A percentile compares a stretch with the other conserved stretches of the same genome.
Evolutionary conservation across 2,888 invertebrate genomes (phyloP).

Genomic region (Sceliomorpha sp.): DNA sequence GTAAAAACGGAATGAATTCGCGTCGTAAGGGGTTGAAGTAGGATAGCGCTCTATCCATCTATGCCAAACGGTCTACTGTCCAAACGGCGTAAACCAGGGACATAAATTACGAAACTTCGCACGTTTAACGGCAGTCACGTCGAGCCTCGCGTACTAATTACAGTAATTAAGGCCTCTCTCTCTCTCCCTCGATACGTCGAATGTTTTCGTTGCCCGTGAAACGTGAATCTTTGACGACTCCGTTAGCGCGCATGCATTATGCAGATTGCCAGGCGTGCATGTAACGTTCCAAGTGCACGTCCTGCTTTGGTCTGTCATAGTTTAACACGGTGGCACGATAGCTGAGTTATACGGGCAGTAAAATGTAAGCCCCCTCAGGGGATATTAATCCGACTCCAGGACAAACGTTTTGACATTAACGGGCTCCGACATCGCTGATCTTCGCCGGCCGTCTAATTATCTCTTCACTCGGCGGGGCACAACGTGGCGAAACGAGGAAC

Average conservation of each 20-base stretch:
- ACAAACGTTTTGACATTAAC: constrained; percentile 36
- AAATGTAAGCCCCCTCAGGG: constrained; percentile 50
- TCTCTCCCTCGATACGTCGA: not conserved
- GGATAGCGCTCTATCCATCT: constrained; percentile 5
- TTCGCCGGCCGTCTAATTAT: constrained; percentile 61
- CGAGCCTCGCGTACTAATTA: constrained; percentile 2
- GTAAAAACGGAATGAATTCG: no score
- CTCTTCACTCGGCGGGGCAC: not conserved
- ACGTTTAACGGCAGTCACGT: not conserved
- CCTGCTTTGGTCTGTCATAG: constrained; percentile 5
- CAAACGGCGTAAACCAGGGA: constrained; percentile 7
- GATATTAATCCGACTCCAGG: constrained; percentile 43
- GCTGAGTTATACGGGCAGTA: constrained; percentile 31
- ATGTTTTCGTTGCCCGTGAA: constrained; percentile 10
- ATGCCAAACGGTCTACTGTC: not conserved
- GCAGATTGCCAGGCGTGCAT: constrained; percentile 10
- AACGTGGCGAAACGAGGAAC: not conserved
- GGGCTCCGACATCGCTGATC: constrained; percentile 56
- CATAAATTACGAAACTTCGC: constrained; percentile 7
- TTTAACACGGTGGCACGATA: constrained; percentile 4
- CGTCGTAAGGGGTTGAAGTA: not conserved
- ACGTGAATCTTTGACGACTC: constrained; percentile 13
- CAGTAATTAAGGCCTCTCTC: constrained; percentile 7
- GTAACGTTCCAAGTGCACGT: constrained; percentile 3
- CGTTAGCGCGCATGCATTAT: constrained; percentile 12